These are phyloP conservation scores for Psylliodes chrysocephalus DNA, from an alignment of 2,888 invertebrate genomes.

Conservation along the genomic window DNA sequence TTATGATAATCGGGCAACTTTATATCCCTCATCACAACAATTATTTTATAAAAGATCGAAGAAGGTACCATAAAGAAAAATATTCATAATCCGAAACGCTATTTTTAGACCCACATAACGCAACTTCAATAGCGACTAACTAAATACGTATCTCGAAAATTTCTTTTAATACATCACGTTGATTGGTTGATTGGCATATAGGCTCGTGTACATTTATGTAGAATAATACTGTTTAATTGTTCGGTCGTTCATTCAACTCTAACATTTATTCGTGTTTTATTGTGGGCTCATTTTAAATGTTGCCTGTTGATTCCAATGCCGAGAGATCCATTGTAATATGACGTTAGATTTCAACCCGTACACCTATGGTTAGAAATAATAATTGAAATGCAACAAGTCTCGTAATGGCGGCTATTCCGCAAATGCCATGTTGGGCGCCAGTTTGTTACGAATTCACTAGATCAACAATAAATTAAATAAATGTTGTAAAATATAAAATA, in stretches of 20 bases:
- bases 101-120: background rate
- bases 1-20: too few species aligned
- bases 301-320: background rate
- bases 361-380: conserved; percentile 7
- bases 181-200: conserved; percentile 29
- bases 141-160: conserved; percentile 1
- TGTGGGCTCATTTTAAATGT: conserved; percentile 8
- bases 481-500: too few species aligned
- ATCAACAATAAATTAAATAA: too few species aligned
- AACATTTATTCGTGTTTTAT: conserved; percentile 23
- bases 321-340: conserved; percentile 9
- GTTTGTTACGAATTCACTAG: too few species aligned
- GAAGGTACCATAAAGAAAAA: too few species aligned
- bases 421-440: too few species aligned
- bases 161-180: conserved; percentile 21
- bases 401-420: too few species aligned
- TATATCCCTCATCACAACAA: too few species aligned
- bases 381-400: too few species aligned
- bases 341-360: background rate
- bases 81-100: too few species aligned
- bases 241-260: conserved; percentile 37
- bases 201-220: conserved; percentile 27
- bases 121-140: background rate
- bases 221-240: conserved; percentile 35
- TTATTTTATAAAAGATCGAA: too few species aligned